Percentiles rank a stretch among this genome's conserved stretches.
Evolutionary conservation across 37 sponge, comb jelly and placozoan genomes (phyloP).

Genomic region (Halisarca cf. caerulea): DNA sequence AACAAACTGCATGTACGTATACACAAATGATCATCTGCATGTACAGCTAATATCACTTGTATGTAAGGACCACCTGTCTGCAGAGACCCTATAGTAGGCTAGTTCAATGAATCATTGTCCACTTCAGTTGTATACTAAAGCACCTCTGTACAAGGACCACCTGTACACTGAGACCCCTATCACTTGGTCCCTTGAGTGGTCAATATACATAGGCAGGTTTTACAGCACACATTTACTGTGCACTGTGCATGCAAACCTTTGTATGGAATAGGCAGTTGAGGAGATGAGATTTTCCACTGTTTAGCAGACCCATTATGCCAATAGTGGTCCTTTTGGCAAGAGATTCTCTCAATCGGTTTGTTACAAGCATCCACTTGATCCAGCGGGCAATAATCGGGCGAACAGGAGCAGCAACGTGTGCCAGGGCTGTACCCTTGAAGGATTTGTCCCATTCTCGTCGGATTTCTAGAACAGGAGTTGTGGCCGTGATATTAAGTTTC

Average conservation of each 20-base stretch:
- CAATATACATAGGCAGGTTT: no score
- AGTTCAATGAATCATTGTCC: no score
- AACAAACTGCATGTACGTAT: no score
- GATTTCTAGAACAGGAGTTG: constrained; percentile 3
- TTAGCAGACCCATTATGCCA: constrained; percentile 21
- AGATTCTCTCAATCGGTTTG: constrained; percentile 18
- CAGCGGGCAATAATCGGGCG: constrained; percentile 32
- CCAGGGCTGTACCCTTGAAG: constrained; percentile 9
- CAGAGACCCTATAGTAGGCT: no score
- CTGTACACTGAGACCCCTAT: no score
- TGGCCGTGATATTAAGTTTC: neutral
- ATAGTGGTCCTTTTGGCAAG: constrained; percentile 20
- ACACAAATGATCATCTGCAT: no score
- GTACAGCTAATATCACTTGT: no score
- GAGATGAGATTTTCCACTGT: constrained; percentile 35
- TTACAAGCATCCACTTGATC: constrained; percentile 26
- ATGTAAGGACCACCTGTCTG: no score
- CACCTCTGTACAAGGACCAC: no score
- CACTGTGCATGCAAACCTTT: neutral
- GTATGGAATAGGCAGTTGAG: constrained; percentile 16
- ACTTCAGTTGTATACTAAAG: no score
- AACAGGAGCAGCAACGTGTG: neutral
- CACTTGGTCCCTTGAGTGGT: no score
- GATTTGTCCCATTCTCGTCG: constrained; percentile 7
- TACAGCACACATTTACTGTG: no score